Evolutionary conservation across 2,797 vertebrate genomes (phyloP).

Genomic region (Sarcoramphus papa): DNA sequence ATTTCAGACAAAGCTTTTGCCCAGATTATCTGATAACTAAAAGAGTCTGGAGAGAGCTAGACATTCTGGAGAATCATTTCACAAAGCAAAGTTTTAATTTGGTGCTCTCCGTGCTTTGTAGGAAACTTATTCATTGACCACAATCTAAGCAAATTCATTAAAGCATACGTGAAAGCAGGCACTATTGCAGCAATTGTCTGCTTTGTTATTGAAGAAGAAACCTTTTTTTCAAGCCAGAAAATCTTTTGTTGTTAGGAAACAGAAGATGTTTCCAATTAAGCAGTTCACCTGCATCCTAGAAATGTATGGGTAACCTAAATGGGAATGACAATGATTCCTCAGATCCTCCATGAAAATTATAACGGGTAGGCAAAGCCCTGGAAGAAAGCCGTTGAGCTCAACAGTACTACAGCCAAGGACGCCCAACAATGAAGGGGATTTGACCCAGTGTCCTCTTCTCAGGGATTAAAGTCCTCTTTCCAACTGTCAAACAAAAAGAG

Average conservation of each 20-base stretch:
- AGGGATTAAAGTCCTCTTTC: background rate
- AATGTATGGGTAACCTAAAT: background rate
- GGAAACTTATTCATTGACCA: background rate
- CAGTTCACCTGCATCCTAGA: slow-evolving; percentile 1
- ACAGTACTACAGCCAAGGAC: background rate
- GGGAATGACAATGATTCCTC: background rate
- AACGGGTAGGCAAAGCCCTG: background rate
- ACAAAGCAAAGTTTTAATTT: slow-evolving; percentile 27
- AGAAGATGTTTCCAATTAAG: background rate
- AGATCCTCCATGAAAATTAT: background rate
- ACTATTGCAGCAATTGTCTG: background rate
- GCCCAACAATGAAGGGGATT: background rate
- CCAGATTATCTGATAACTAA: slow-evolving; percentile 11
- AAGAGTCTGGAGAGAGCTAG: slow-evolving; percentile 26
- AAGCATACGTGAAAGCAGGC: background rate
- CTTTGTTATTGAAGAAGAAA: slow-evolving; percentile 17
- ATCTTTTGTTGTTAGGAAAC: background rate
- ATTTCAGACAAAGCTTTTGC: slow-evolving; percentile 48
- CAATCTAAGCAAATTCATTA: slow-evolving; percentile 15
- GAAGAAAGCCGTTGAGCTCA: background rate
- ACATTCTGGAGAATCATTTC: slow-evolving; percentile 19
- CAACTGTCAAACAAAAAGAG: background rate
- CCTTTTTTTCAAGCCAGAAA: background rate
- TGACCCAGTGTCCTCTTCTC: background rate
- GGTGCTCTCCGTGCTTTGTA: slow-evolving; percentile 22